Conservation (phyloP, 2,888 invertebrate species). For the Zhengitettix transpicula region DNA sequence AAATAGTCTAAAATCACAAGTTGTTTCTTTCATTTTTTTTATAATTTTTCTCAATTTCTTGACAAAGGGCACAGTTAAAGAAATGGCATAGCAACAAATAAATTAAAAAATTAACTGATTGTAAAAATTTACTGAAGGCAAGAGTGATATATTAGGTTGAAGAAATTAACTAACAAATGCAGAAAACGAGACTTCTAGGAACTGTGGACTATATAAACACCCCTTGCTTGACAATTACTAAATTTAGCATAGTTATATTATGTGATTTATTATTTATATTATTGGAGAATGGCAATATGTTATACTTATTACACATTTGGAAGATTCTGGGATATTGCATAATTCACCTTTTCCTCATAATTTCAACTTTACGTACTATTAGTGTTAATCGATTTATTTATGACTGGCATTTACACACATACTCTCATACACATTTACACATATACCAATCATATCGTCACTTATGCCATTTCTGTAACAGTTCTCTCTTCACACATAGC, state of each 20-base stretch:
- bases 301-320: conserved; percentile 5
- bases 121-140: not conserved
- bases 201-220: conserved; percentile 2
- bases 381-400: not conserved
- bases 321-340: conserved; percentile 10
- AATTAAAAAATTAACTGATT: not conserved
- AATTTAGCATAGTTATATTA: not conserved
- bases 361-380: conserved; percentile 6
- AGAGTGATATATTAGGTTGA: not conserved
- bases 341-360: not conserved
- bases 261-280: conserved; percentile 2
- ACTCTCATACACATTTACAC: not conserved
- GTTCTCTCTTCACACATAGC: conserved; percentile 10
- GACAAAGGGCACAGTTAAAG: conserved; percentile 12
- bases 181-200: conserved; percentile 7
- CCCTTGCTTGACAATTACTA: not conserved
- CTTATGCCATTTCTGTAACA: conserved; percentile 14
- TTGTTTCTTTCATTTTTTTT: conserved; percentile 10
- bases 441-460: conserved; percentile 3
- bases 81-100: conserved; percentile 13
- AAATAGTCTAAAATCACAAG: conserved; percentile 16
- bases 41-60: conserved; percentile 10
- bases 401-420: not conserved
- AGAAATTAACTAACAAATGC: not conserved
- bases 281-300: not conserved